Evolutionary conservation across 2,888 invertebrate species (phyloP).

Genomic region (Oegoconia quadripuncta): DNA sequence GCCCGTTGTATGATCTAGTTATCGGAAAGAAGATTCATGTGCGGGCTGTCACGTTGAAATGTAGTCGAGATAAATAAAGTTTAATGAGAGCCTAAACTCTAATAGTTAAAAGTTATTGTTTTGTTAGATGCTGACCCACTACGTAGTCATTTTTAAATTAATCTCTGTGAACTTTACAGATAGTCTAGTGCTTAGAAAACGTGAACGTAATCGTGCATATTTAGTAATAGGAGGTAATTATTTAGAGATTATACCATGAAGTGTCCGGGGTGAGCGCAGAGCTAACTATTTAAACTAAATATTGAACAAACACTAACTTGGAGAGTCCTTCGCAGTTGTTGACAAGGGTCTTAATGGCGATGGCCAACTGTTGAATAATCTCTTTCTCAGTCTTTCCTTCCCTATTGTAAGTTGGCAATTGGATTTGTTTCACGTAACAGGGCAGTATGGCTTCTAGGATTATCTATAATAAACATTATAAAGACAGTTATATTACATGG

Average conservation of each 20-base stretch:
- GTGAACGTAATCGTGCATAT: no score
- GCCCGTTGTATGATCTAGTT: slow-evolving; percentile 96
- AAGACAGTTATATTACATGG: slow-evolving; percentile 2
- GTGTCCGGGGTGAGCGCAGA: no score
- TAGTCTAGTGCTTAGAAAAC: no score
- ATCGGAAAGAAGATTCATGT: no score
- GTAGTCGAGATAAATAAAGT: no score
- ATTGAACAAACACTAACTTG: slow-evolving; percentile 83
- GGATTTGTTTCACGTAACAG: slow-evolving; percentile 96
- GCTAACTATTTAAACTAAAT: no score
- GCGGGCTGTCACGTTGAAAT: no score
- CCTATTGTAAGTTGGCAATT: slow-evolving; percentile 91
- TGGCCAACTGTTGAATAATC: slow-evolving; percentile 94
- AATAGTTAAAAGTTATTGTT: background rate
- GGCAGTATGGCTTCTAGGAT: slow-evolving; percentile 98
- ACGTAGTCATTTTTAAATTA: no score
- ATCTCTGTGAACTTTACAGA: no score
- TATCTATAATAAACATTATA: slow-evolving; percentile 77
- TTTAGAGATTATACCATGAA: no score
- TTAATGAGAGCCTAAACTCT: background rate
- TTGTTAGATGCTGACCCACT: no score
- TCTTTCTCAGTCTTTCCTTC: slow-evolving; percentile 97
- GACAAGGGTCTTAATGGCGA: slow-evolving; percentile 96
- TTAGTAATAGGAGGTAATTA: no score
- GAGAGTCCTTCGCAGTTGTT: slow-evolving; percentile 98